These are phyloP conservation scores for Dolichopus griseipennis DNA, from an alignment of 2,888 invertebrate genomes.

Conservation along the genomic window DNA sequence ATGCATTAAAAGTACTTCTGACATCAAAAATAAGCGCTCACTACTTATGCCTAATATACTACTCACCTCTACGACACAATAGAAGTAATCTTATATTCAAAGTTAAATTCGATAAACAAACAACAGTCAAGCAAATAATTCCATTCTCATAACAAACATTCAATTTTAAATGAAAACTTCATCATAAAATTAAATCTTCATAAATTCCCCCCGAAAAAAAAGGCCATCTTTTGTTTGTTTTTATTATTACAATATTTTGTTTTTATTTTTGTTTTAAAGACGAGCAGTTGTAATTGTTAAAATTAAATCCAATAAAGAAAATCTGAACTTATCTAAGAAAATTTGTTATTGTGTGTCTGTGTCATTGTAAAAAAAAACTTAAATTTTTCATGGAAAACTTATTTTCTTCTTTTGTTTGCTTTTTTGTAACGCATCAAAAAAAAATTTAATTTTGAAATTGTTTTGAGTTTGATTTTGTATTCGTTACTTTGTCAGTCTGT, in stretches of 20 bases:
- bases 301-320: neutral
- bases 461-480: neutral
- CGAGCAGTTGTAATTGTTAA: neutral
- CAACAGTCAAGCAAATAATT: too few relatives aligned
- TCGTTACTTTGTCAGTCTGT: neutral
- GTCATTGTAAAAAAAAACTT: neutral
- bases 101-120: too few relatives aligned
- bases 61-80: too few relatives aligned
- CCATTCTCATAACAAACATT: too few relatives aligned
- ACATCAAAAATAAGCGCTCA: too few relatives aligned
- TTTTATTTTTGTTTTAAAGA: neutral
- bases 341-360: neutral
- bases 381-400: constrained; percentile 6
- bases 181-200: neutral
- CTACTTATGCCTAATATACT: too few relatives aligned
- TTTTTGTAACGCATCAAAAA: neutral
- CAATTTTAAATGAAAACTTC: too few relatives aligned
- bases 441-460: too few relatives aligned
- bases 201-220: neutral
- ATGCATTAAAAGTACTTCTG: too few relatives aligned
- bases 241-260: too few relatives aligned
- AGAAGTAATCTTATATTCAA: too few relatives aligned
- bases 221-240: neutral
- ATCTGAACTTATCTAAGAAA: neutral
- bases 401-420: neutral